Conservation (phyloP, 92 coral and sea anemone species). For the Palythoa grandis region DNA sequence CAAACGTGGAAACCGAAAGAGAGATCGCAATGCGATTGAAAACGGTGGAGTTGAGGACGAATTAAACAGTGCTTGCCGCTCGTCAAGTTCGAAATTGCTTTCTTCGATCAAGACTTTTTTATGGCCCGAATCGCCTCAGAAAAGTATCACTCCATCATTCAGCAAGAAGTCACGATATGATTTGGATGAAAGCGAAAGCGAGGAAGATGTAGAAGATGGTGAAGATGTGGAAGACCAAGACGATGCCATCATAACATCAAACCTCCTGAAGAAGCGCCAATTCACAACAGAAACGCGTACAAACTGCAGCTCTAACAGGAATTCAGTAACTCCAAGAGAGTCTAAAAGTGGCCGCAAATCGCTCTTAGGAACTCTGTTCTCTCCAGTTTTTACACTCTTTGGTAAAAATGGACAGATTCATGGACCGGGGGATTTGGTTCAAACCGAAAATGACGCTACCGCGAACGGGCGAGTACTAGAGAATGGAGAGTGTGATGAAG, state of each 20-base stretch:
- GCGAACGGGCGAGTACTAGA: constrained; percentile 45
- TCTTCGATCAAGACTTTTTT: constrained; percentile 97
- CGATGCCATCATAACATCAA: constrained; percentile 92
- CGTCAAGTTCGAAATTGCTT: constrained; percentile 81
- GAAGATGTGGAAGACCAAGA: constrained; percentile 81
- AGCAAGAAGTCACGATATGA: constrained; percentile 71
- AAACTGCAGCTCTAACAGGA: constrained; percentile 49
- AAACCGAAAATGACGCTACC: constrained; percentile 27
- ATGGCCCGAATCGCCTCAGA: constrained; percentile 90
- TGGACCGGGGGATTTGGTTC: constrained; percentile 67
- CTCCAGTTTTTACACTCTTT: constrained; percentile 95
- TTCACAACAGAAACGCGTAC: constrained; percentile 81
- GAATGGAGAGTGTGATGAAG: constrained; percentile 71
- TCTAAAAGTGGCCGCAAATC: constrained; percentile 82
- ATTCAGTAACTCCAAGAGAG: constrained; percentile 47
- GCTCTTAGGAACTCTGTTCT: constrained; percentile 92
- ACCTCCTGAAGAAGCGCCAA: constrained; percentile 90
- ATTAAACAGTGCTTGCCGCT: constrained; percentile 45
- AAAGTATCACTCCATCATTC: constrained; percentile 65
- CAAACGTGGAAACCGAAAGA: constrained; percentile 43
- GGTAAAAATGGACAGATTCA: constrained; percentile 97
- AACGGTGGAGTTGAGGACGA: constrained; percentile 58
- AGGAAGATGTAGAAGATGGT: constrained; percentile 44
- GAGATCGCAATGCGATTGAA: constrained; percentile 66
- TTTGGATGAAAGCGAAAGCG: constrained; percentile 60